Evolutionary conservation across 2,797 vertebrate species (phyloP), one percentile per base, ranked within the genome.

Genomic region (Sebastes melanostomus): DNA sequence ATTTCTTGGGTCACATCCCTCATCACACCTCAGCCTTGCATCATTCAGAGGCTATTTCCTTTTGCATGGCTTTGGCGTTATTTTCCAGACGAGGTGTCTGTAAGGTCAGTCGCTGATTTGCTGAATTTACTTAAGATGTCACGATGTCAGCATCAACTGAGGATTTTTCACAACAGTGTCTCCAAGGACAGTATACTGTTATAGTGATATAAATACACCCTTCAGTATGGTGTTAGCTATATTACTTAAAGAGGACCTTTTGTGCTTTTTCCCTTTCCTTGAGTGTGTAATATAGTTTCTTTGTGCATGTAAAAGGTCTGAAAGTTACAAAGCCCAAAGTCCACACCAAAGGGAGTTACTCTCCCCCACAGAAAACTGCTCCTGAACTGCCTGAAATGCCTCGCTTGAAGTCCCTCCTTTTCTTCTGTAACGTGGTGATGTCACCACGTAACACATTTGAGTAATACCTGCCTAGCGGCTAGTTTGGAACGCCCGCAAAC

Each of bases 1-100:
- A 91, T 92, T 86, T 83, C 67, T 63, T 34, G 59, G 80, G 82
- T 90, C 85, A 87, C 69, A 72, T 80, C 66, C 72, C 78, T 86
- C 82, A 84, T 89, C 81, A 69, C 69, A 86, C 68, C 72, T 82
- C 42, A 36, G 68, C 73, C 81, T 79, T 76, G 38, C 60, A 66
- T 82, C 62, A 78, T 71, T 79, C 50, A 34, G 52, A 69, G 36
- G 69, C 72, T 30, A 46, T 87, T 89, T 89, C 34, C 77, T 78
- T 75, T 82, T 77, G 27, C 54, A 12, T 77, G 38, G 61, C 71
- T 66, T 74, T 69, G 50, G 52, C 29, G 6, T 87, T 72, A 50
- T 78, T 50, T 78, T 85, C 7, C 1, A 80, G 30, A 66, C 10
- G 2, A 11, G 61, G 46, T 60, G 13, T 32, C 54, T 83, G 22